A percentile compares a stretch with the other conserved stretches of the same genome.
Evolutionary conservation across 2,888 invertebrate genomes (phyloP).

Genomic region (Tanypteryx hageni): DNA sequence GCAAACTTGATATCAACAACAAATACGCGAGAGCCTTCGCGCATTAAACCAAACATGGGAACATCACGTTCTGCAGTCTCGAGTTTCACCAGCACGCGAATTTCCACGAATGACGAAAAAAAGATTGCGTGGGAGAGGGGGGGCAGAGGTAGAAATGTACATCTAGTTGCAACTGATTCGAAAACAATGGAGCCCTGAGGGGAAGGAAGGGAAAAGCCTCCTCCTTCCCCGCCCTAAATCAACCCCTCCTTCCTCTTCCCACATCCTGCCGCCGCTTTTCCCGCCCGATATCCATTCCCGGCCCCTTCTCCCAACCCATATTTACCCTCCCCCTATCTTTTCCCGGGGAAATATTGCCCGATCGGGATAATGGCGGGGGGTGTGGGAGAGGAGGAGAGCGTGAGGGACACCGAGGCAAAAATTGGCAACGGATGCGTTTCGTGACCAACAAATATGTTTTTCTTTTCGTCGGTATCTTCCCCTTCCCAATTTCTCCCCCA

Average conservation of each 20-base stretch:
- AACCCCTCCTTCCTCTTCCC: not conserved
- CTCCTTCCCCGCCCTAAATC: not conserved
- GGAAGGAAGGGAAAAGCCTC: not conserved
- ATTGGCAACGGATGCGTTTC: not conserved
- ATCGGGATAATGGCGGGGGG: not conserved
- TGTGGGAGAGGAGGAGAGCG: not conserved
- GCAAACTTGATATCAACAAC: slow-evolving; percentile 40
- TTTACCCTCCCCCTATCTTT: not conserved
- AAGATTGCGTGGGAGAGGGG: not conserved
- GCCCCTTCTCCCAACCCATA: not conserved
- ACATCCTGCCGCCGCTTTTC: not conserved
- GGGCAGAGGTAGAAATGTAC: not conserved
- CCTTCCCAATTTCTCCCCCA: not conserved
- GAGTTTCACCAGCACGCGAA: not conserved
- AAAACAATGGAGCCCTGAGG: slow-evolving; percentile 16
- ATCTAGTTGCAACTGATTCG: slow-evolving; percentile 32
- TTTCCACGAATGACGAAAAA: not conserved
- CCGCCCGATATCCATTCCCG: not conserved
- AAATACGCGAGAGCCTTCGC: slow-evolving; percentile 1
- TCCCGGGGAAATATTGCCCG: not conserved
- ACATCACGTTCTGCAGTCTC: not conserved
- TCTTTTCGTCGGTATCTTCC: not conserved
- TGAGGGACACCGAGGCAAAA: not conserved
- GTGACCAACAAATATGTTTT: not conserved
- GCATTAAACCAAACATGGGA: not conserved